Conservation (phyloP, 1,140 invertebrate genomes). For the Tetramorium parvispinum region DNA sequence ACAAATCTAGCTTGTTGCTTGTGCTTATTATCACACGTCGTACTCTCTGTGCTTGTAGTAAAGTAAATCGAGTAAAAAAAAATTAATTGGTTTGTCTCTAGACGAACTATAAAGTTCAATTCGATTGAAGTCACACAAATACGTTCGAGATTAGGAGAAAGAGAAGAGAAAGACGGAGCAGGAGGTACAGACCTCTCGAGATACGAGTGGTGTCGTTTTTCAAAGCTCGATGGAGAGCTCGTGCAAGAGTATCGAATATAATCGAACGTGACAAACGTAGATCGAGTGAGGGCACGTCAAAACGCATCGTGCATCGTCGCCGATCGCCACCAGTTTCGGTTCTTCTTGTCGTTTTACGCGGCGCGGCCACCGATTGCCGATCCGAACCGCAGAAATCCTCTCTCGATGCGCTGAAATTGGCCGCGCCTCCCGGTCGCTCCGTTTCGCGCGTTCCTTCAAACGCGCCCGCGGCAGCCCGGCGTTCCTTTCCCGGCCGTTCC, state of each 20-base stretch:
- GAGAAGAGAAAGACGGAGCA: background rate
- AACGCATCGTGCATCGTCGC: background rate
- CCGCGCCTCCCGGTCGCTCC: constrained; percentile 76
- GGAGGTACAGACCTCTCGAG: background rate
- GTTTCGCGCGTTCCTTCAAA: constrained; percentile 77
- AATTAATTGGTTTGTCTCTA: background rate
- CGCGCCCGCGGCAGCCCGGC: constrained; percentile 63
- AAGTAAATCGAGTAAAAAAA: background rate
- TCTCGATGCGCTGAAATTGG: constrained; percentile 73
- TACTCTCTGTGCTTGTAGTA: background rate
- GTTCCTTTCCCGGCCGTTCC: constrained; percentile 74
- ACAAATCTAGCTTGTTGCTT: background rate
- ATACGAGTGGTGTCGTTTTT: background rate
- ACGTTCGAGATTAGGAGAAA: background rate
- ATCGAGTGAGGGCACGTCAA: background rate
- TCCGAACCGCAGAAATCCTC: background rate
- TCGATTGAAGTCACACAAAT: background rate
- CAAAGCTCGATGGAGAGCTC: background rate
- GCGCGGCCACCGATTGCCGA: no score
- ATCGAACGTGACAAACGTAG: background rate
- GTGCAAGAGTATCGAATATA: background rate
- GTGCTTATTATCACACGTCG: background rate
- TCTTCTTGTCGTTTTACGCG: background rate
- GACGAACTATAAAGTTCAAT: background rate
- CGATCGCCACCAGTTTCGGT: background rate